Conservation (phyloP, 1,140 invertebrate genomes). For the Eriosoma lanigerum region DNA sequence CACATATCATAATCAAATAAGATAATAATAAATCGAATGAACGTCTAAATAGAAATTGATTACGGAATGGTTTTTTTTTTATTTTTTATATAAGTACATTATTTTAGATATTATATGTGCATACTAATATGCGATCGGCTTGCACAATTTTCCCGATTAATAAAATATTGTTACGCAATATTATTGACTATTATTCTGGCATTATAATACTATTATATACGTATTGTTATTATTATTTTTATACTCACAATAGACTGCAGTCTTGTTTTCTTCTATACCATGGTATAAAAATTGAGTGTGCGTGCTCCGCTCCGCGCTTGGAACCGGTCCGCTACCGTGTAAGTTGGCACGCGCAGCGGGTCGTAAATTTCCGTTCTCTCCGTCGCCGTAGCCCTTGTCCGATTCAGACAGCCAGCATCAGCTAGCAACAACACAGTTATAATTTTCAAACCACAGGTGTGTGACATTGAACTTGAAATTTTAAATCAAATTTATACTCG, state of each 20-base stretch:
- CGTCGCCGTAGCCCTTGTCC: too few species aligned
- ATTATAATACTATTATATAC: too few species aligned
- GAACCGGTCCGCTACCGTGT: constrained; percentile 50
- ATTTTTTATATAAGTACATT: too few species aligned
- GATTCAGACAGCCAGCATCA: background rate
- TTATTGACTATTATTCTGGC: too few species aligned
- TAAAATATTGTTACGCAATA: too few species aligned
- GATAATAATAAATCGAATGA: background rate
- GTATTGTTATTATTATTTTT: background rate
- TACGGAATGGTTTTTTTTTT: too few species aligned
- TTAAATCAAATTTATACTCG: background rate
- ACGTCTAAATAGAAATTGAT: too few species aligned
- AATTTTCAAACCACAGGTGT: constrained; percentile 18
- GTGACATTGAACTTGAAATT: constrained; percentile 20
- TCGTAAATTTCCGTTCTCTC: constrained; percentile 29
- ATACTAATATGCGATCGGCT: too few species aligned
- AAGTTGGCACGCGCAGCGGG: constrained; percentile 47
- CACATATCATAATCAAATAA: too few species aligned
- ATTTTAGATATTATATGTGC: too few species aligned
- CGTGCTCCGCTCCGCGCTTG: background rate
- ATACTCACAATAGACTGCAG: too few species aligned
- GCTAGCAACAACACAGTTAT: background rate
- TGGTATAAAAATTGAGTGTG: background rate
- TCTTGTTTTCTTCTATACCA: background rate
- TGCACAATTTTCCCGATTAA: too few species aligned